A percentile compares a stretch with the other conserved stretches of the same genome.
Evolutionary conservation across 2,113 vertebrate genomes (phyloP).

Genomic region (Siniperca chuatsi): DNA sequence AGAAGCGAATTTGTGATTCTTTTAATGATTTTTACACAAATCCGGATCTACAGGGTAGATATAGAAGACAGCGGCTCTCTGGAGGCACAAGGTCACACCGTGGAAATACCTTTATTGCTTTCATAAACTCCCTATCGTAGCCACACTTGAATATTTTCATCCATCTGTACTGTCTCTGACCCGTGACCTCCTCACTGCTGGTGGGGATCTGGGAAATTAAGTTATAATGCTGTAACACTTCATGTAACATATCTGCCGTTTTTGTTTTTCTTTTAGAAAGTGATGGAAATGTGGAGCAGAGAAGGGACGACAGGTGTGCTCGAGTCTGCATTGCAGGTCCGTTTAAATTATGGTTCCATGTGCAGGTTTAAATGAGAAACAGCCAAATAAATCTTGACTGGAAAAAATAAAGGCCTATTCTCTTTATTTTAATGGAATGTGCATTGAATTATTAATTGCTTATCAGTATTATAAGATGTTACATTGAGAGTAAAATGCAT

Average conservation of each 20-base stretch:
- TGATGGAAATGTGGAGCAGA: too few relatives aligned
- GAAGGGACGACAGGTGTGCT: not conserved
- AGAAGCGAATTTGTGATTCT: conserved; percentile 99
- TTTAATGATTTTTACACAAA: conserved; percentile 95
- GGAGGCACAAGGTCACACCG: conserved; percentile 34
- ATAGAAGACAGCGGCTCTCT: conserved; percentile 90
- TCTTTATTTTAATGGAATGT: not conserved
- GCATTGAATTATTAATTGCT: not conserved
- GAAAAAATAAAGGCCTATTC: not conserved
- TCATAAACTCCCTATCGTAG: conserved; percentile 50
- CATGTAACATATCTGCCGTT: not conserved
- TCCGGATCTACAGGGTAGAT: conserved; percentile 99
- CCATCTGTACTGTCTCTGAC: conserved; percentile 42
- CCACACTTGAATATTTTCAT: conserved; percentile 42
- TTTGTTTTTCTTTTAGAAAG: not conserved
- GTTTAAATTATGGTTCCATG: not conserved
- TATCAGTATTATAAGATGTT: not conserved
- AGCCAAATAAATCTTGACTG: not conserved
- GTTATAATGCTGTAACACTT: conserved; percentile 33
- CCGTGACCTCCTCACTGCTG: conserved; percentile 37
- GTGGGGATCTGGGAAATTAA: conserved; percentile 31
- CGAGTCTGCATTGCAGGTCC: not conserved
- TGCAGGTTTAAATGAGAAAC: not conserved
- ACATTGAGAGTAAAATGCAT: not conserved
- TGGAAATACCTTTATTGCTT: conserved; percentile 49